Percentiles rank a stretch among this genome's conserved stretches.
Conservation (phyloP, 2,888 invertebrate species). For the Cerceris ruficornis region DNA sequence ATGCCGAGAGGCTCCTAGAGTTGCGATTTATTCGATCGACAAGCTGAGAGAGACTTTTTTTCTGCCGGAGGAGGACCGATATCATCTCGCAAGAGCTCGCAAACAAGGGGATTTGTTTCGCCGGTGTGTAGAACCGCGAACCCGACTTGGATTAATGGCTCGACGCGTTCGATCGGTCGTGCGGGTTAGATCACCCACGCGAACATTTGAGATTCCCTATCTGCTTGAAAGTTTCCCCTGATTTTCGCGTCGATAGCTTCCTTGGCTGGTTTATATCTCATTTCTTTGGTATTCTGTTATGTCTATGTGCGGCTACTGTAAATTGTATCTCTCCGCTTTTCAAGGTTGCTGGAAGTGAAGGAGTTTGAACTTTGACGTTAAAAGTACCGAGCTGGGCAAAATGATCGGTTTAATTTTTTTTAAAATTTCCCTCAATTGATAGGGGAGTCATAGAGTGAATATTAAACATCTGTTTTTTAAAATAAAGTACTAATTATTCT, state of each 20-base stretch:
- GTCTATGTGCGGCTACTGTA: no score
- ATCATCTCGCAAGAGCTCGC: constrained; percentile 37
- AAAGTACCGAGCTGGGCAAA: no score
- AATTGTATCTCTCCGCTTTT: no score
- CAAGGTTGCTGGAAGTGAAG: no score
- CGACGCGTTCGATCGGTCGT: constrained; percentile 39
- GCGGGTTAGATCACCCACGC: constrained; percentile 52
- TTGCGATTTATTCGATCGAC: constrained; percentile 42
- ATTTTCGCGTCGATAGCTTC: constrained; percentile 48
- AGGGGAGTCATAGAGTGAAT: no score
- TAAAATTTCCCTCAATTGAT: no score
- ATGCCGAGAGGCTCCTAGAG: constrained; percentile 15
- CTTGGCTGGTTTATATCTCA: constrained; percentile 40
- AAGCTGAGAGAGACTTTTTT: constrained; percentile 5
- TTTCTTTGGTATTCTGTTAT: constrained; percentile 1
- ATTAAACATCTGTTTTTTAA: no score
- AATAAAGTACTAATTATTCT: no score
- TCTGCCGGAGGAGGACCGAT: constrained; percentile 40
- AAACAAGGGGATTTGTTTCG: constrained; percentile 51
- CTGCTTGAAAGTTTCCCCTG: constrained; percentile 39
- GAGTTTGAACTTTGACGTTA: no score
- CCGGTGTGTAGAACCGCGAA: constrained; percentile 23
- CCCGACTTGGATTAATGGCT: constrained; percentile 46
- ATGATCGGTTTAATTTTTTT: no score
- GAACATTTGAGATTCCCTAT: constrained; percentile 51